These are phyloP conservation scores for Eurystomus gularis DNA, from an alignment of 2,113 vertebrate genomes.

Conservation along the genomic window DNA sequence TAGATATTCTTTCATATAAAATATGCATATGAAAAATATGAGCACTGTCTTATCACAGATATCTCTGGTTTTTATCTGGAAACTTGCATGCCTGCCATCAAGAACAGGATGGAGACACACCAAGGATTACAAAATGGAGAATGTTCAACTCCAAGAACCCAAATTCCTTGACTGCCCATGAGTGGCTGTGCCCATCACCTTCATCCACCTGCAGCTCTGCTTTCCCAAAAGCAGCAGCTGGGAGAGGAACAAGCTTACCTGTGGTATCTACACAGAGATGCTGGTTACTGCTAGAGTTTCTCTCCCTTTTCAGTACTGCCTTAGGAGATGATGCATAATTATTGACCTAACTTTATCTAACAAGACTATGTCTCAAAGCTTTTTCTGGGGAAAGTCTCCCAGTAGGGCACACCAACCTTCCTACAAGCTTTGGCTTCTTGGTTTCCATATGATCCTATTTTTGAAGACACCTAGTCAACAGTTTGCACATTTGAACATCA, in stretches of 20 bases:
- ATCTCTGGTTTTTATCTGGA: neutral
- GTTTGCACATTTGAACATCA: neutral
- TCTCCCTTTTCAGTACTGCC: neutral
- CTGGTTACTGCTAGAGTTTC: neutral
- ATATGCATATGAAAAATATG: neutral
- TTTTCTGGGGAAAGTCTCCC: neutral
- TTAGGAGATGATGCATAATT: neutral
- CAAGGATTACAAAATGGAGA: neutral
- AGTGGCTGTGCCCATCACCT: neutral
- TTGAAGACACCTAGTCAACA: neutral
- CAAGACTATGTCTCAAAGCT: neutral
- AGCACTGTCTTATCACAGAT: neutral
- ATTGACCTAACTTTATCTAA: neutral
- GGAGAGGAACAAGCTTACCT: neutral
- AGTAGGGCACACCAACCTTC: neutral
- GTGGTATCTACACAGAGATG: neutral
- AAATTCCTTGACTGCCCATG: fast-evolving
- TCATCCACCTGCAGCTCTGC: neutral
- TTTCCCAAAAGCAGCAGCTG: neutral
- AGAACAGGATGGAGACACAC: neutral
- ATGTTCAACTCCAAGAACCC: neutral
- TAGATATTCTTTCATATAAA: neutral
- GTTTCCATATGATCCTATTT: neutral
- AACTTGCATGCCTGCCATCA: neutral
- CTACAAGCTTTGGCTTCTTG: neutral